A percentile compares a stretch with the other conserved stretches of the same genome.
Evolutionary conservation across 2,113 vertebrate species (phyloP).

Genomic region (Thunnus thynnus): DNA sequence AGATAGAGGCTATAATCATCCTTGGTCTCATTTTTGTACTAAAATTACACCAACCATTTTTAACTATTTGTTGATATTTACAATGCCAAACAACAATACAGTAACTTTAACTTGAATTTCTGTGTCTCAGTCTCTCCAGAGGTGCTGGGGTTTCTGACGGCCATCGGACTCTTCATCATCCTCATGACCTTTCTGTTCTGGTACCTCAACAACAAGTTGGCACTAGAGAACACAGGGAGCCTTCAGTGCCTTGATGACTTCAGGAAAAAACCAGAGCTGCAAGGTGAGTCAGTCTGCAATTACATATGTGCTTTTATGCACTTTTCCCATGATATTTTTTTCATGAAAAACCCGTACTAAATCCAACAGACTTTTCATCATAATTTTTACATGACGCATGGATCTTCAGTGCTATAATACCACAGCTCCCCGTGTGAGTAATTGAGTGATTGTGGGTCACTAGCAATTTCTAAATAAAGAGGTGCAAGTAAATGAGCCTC

Average conservation of each 20-base stretch:
- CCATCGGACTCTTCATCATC: constrained; percentile 93
- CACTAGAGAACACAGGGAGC: constrained; percentile 91
- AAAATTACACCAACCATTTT: no score
- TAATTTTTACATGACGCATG: background rate
- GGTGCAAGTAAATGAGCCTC: no score
- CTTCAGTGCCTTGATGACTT: constrained; percentile 93
- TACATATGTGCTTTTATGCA: background rate
- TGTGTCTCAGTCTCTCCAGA: constrained; percentile 93
- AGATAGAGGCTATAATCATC: no score
- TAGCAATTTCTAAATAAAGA: no score
- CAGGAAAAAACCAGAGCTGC: constrained; percentile 86
- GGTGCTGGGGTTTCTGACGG: constrained; percentile 96
- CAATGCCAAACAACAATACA: background rate
- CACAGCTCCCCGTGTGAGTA: background rate
- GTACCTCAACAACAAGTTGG: constrained; percentile 98
- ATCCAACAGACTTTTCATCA: background rate
- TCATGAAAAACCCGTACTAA: no score
- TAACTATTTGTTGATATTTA: background rate
- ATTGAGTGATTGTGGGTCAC: no score
- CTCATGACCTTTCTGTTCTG: constrained; percentile 96
- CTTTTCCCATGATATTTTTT: background rate
- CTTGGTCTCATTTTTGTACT: no score
- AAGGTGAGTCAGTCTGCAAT: constrained; percentile 83
- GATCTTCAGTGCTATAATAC: no score
- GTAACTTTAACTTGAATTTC: background rate